A percentile compares a stretch with the other conserved stretches of the same genome.
phyloP scores from a whole-genome alignment of 2,113 vertebrate species.

The Centropristis striata region DNA sequence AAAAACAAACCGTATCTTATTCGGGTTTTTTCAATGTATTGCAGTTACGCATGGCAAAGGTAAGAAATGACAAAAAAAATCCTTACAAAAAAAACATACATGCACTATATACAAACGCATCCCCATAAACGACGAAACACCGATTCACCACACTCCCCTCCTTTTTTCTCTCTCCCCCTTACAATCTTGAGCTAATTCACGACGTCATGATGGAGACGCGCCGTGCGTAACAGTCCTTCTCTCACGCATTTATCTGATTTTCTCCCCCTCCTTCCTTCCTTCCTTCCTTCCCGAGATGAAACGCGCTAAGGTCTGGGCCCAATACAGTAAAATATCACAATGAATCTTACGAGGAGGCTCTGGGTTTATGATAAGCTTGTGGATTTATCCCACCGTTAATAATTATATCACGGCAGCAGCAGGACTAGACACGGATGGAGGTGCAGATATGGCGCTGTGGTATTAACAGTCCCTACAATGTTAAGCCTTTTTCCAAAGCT shows the following conservation, averaged over 20 bases:
- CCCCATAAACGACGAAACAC: constrained; percentile 67
- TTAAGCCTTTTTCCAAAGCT: constrained; percentile 61
- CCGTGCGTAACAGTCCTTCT: constrained; percentile 70
- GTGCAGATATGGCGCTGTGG: constrained; percentile 52
- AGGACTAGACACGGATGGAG: constrained; percentile 38
- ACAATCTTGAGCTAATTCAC: constrained; percentile 80
- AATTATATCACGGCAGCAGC: constrained; percentile 22
- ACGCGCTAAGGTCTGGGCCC: constrained; percentile 20
- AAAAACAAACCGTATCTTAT: constrained; percentile 24
- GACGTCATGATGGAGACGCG: constrained; percentile 83
- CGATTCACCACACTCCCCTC: constrained; percentile 76
- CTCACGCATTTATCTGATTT: constrained; percentile 43
- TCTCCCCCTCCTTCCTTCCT: too few species aligned
- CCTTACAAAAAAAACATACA: constrained; percentile 57
- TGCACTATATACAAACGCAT: constrained; percentile 76
- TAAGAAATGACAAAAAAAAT: constrained; percentile 55
- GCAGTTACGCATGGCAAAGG: constrained; percentile 58
- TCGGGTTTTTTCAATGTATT: constrained; percentile 39
- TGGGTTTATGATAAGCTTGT: constrained; percentile 34
- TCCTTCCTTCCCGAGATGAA: not conserved
- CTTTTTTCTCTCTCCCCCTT: constrained; percentile 47
- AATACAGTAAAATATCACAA: constrained; percentile 24
- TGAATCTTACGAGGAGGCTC: constrained; percentile 32
- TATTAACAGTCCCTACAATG: constrained; percentile 32
- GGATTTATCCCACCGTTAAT: constrained; percentile 36